phyloP scores from a whole-genome alignment of 2,113 vertebrate species.

The Dromiciops gliroides region DNA sequence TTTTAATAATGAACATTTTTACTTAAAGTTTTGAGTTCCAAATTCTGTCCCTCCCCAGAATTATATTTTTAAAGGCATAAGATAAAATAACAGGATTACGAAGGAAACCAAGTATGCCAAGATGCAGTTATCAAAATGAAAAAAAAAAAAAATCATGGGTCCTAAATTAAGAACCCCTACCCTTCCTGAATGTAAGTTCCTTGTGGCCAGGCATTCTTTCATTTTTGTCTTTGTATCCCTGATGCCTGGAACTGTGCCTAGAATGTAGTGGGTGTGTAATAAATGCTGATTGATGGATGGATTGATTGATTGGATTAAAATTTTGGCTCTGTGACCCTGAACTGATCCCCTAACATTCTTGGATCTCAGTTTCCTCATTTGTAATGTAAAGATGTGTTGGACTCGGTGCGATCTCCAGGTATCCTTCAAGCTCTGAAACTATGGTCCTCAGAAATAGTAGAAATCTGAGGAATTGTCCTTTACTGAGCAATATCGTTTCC shows the following conservation, averaged over 20 bases:
- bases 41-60: background rate
- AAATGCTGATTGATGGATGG: background rate
- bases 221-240: background rate
- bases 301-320: background rate
- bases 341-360: background rate
- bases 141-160: background rate
- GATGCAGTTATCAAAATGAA: background rate
- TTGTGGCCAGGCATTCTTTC: rapidly evolving
- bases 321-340: background rate
- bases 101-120: background rate
- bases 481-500: background rate
- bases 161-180: background rate
- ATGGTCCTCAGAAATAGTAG: background rate
- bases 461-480: background rate
- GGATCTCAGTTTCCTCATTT: background rate
- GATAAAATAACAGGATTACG: background rate
- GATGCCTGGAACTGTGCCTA: background rate
- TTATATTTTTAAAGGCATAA: background rate
- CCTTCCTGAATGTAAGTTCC: background rate
- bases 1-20: too few species aligned
- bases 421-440: background rate
- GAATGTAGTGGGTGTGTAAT: background rate
- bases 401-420: background rate
- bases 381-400: background rate
- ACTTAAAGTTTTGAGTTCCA: too few species aligned